Evolutionary conservation across 2,888 invertebrate species (phyloP).

Genomic region (Hirtodrosophila trivittata): DNA sequence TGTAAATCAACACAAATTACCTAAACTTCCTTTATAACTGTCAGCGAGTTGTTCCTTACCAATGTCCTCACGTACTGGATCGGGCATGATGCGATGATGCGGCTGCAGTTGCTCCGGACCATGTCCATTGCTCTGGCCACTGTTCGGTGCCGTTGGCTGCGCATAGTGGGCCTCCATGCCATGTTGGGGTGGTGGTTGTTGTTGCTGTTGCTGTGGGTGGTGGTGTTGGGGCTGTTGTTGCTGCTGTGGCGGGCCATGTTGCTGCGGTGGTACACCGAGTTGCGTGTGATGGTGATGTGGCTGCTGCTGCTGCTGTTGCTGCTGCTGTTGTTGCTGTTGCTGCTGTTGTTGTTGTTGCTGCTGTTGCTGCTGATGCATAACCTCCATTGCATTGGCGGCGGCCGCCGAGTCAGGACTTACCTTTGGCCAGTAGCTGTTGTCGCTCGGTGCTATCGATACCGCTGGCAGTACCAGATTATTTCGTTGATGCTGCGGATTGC

Average conservation of each 20-base stretch:
- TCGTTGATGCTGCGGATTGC: constrained; percentile 72
- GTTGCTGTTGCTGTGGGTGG: constrained; percentile 83
- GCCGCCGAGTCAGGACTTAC: constrained; percentile 91
- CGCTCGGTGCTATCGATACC: constrained; percentile 81
- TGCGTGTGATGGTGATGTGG: constrained; percentile 85
- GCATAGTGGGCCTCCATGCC: constrained; percentile 83
- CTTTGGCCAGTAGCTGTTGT: constrained; percentile 92
- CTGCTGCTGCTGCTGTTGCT: constrained; percentile 86
- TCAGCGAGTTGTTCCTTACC: constrained; percentile 76
- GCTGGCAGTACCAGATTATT: constrained; percentile 77
- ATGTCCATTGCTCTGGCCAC: constrained; percentile 85
- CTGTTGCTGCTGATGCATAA: constrained; percentile 87
- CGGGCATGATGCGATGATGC: constrained; percentile 86
- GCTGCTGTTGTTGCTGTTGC: constrained; percentile 85
- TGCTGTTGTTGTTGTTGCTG: constrained; percentile 86
- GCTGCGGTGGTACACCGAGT: constrained; percentile 86
- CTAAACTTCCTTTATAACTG: neutral
- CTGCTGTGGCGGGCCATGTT: constrained; percentile 84
- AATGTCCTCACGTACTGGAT: constrained; percentile 84
- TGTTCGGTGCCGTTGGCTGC: constrained; percentile 86
- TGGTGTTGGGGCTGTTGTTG: constrained; percentile 84
- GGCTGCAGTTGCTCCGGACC: constrained; percentile 88
- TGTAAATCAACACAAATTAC: constrained; percentile 23
- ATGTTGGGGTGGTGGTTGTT: constrained; percentile 88
- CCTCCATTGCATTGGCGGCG: constrained; percentile 85